Evolutionary conservation across 2,888 invertebrate genomes (phyloP).

Genomic region (Spialia ferax): DNA sequence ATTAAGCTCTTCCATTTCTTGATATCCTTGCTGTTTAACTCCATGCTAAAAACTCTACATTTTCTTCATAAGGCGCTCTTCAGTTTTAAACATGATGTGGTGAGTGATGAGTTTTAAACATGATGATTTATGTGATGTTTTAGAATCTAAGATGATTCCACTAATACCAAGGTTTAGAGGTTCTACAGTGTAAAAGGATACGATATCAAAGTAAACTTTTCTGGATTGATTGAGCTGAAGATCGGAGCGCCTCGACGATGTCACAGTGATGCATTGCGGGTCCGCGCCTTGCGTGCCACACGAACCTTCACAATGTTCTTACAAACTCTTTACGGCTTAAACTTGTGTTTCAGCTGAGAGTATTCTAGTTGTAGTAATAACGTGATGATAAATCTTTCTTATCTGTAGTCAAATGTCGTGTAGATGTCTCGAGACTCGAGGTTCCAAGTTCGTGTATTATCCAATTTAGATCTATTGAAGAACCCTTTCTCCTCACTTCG

Average conservation of each 20-base stretch:
- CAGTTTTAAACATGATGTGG: too few species aligned
- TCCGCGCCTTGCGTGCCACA: constrained; percentile 62
- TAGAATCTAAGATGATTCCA: too few species aligned
- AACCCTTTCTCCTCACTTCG: too few species aligned
- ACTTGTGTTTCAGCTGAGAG: constrained; percentile 19
- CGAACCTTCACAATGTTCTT: constrained; percentile 52
- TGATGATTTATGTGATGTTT: too few species aligned
- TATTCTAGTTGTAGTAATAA: constrained; percentile 2
- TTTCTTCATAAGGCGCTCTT: too few species aligned
- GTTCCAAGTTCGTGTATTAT: not conserved
- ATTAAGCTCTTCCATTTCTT: not conserved
- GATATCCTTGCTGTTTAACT: too few species aligned
- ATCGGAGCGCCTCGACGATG: constrained; percentile 45
- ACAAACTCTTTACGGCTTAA: constrained; percentile 36
- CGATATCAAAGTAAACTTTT: not conserved
- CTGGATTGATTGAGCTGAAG: constrained; percentile 40
- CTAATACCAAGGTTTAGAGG: too few species aligned
- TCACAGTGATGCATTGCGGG: constrained; percentile 75
- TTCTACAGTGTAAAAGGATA: not conserved
- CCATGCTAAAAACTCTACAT: too few species aligned
- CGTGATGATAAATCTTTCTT: not conserved
- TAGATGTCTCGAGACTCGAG: not conserved
- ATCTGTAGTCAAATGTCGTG: not conserved
- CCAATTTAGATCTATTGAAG: too few species aligned
- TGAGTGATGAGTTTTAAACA: too few species aligned